phyloP scores from a whole-genome alignment of 2,888 invertebrate species.

The Hemicrepidius hirtus region DNA sequence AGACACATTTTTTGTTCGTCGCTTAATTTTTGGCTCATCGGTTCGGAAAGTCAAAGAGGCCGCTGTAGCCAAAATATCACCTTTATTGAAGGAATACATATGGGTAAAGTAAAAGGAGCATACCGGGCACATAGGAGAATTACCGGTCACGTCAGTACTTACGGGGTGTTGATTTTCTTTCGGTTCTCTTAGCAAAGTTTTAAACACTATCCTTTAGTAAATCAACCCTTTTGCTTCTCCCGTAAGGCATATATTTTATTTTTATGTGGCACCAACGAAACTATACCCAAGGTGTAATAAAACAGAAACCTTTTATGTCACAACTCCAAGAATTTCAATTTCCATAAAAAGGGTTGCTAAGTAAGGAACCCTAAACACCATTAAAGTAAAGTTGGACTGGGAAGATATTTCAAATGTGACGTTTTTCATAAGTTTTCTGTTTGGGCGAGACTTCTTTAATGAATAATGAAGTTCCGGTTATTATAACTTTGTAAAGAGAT shows the following conservation, averaged over 20 bases:
- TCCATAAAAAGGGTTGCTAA: constrained; percentile 51
- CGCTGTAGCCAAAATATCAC: constrained; percentile 58
- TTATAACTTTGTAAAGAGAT: not conserved
- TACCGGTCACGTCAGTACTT: constrained; percentile 41
- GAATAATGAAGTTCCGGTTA: constrained; percentile 3
- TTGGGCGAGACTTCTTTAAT: constrained; percentile 3
- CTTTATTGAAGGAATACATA: constrained; percentile 40
- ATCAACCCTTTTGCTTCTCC: not conserved
- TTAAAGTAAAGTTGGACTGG: constrained; percentile 44
- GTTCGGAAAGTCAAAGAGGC: constrained; percentile 71
- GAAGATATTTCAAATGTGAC: constrained; percentile 47
- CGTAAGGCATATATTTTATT: not conserved
- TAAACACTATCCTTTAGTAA: constrained; percentile 7
- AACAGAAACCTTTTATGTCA: constrained; percentile 30
- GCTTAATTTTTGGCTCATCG: constrained; percentile 68
- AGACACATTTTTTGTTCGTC: constrained; percentile 60
- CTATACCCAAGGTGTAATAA: constrained; percentile 19
- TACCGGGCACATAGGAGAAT: constrained; percentile 31
- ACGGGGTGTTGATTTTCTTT: constrained; percentile 45
- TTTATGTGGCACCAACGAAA: not conserved
- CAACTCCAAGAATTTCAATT: constrained; percentile 45
- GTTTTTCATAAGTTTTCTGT: constrained; percentile 47
- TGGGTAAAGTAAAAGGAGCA: constrained; percentile 12
- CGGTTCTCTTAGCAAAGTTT: constrained; percentile 19
- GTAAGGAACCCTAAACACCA: constrained; percentile 42